Evolutionary conservation across 2,797 vertebrate genomes (phyloP).

Genomic region (Pipistrellus nathusii): DNA sequence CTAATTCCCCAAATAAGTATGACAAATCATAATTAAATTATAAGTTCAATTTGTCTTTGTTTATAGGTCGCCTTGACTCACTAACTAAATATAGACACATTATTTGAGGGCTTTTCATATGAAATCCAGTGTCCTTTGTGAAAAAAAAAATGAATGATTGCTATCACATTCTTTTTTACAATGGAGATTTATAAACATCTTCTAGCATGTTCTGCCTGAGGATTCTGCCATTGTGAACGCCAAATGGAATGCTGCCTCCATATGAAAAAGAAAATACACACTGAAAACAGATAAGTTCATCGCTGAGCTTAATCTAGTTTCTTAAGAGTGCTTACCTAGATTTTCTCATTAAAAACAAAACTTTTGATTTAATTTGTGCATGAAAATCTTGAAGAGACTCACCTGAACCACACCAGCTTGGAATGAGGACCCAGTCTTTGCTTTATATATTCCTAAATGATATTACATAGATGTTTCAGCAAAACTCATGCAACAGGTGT

Average conservation of each 20-base stretch:
- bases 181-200: constrained; percentile 2
- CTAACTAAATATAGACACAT: neutral
- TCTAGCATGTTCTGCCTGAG: neutral
- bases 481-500: neutral
- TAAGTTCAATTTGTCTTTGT: constrained; percentile 45
- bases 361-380: constrained; percentile 6
- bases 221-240: neutral
- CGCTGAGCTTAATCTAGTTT: neutral
- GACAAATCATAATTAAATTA: neutral
- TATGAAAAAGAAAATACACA: constrained; percentile 20
- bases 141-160: constrained; percentile 24
- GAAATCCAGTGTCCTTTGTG: neutral
- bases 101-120: neutral
- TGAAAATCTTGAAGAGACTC: constrained; percentile 21
- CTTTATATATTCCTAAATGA: neutral
- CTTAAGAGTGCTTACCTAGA: neutral
- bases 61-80: neutral
- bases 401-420: neutral
- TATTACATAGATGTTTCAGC: neutral
- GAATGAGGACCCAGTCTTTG: constrained; percentile 18
- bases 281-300: neutral
- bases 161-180: neutral
- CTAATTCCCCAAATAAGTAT: neutral
- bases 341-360: constrained; percentile 37
- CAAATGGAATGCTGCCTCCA: neutral